These are phyloP conservation scores for Megaustenia siamemsis DNA, from an alignment of 2,888 invertebrate species.

Conservation along the genomic window DNA sequence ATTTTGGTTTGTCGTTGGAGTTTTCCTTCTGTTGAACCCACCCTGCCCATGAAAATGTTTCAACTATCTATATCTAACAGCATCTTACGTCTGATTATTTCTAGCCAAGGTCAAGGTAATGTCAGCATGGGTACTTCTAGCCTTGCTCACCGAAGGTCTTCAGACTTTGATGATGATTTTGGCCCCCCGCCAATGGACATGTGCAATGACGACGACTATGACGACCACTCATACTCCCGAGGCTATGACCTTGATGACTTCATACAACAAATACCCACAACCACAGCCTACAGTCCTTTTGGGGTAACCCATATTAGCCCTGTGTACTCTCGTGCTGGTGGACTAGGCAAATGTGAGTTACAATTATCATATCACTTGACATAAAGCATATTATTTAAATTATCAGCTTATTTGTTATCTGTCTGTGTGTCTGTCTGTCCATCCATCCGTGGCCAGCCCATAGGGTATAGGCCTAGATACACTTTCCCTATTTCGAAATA, in stretches of 20 bases:
- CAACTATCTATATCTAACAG: too few species aligned
- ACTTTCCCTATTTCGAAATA: too few species aligned
- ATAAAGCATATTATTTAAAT: too few species aligned
- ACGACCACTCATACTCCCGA: constrained; percentile 66
- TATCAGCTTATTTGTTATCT: too few species aligned
- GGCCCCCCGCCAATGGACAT: constrained; percentile 70
- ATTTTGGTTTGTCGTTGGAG: too few species aligned
- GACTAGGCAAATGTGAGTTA: constrained; percentile 47
- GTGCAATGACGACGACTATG: constrained; percentile 68
- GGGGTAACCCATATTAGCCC: constrained; percentile 35
- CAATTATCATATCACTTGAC: too few species aligned
- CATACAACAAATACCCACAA: constrained; percentile 55
- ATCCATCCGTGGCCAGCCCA: too few species aligned
- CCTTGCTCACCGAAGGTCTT: background rate
- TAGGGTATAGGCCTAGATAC: too few species aligned
- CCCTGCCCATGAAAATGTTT: too few species aligned
- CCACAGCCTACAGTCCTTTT: constrained; percentile 57
- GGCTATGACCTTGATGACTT: constrained; percentile 72
- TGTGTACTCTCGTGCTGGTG: constrained; percentile 42
- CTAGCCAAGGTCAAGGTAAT: background rate
- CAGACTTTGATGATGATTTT: constrained; percentile 46
- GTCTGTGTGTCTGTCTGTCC: too few species aligned
- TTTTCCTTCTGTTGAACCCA: too few species aligned
- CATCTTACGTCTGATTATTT: background rate
- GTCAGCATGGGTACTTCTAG: background rate